Evolutionary conservation across 2,888 invertebrate genomes (phyloP), one percentile per base, ranked within the genome.

Genomic region (Arenicola marina): DNA sequence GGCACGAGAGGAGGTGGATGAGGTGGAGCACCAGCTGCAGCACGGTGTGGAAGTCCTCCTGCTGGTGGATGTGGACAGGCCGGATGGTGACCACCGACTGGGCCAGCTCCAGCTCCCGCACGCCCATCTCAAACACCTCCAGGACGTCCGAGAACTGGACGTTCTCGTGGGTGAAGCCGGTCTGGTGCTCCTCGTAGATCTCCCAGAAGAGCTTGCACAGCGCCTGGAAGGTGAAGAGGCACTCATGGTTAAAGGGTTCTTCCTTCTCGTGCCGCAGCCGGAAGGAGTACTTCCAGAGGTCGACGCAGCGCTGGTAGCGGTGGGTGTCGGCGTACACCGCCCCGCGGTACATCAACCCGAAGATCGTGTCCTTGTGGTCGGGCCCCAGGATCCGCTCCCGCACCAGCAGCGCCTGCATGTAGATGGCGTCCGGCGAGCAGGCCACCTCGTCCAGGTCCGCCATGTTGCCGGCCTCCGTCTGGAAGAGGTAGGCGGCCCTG

Each of bases 361-460:
- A 93, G 63, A 93, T 88, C 62, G 92, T 91, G 83, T 95, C 95
- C 82, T 92, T 92, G 85, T 96, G 95, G 72, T 88, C 85, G 0
- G 89, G 87, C 0, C 95, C 95, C 29, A 96, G 87, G 76, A 95
- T 91, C 75, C 95, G 87, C 84, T 92, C 92, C 70, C 92, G 90
- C 72, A 95, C 92, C 38, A 96, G 85, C 73, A 96, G 86, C 78
- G 93, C 90, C 85, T 95, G 93, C 82, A 90, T 89, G 65, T 77
- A 74, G 1, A 78, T 68, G 26, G 67, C 61, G 44, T 78, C 76
- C 11, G 74, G 73, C 56, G 74, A 73, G 24, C 59, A 56, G 1
- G 70, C 51, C 1, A 71, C 65, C 15, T 71, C 62, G 3, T 75
- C 59, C 18, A 75, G 63, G 44, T 78, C 76, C 26, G 67, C 61